phyloP scores from a whole-genome alignment of 2,888 invertebrate species.

The Myathropa florea region DNA sequence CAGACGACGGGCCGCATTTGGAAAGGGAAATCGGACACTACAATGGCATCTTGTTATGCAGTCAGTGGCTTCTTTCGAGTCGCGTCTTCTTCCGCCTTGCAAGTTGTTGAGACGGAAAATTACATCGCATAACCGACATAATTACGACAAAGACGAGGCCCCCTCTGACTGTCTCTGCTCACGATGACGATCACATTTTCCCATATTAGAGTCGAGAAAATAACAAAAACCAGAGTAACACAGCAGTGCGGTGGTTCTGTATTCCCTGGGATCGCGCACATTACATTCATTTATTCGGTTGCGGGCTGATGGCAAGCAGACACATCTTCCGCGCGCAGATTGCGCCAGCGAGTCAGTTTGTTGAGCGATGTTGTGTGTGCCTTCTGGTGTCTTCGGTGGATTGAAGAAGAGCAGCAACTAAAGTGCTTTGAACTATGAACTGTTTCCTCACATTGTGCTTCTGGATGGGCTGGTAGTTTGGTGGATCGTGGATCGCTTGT shows the following conservation, averaged over 20 bases:
- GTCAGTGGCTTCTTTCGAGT: neutral
- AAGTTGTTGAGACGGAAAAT: slow-evolving; percentile 53
- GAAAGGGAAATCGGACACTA: neutral
- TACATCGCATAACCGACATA: slow-evolving; percentile 54
- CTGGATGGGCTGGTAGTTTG: slow-evolving; percentile 36
- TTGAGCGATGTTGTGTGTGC: slow-evolving; percentile 8
- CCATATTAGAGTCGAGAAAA: slow-evolving; percentile 56
- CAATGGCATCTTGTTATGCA: neutral
- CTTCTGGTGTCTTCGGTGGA: neutral
- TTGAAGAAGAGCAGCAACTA: slow-evolving; percentile 54
- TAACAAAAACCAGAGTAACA: slow-evolving; percentile 44
- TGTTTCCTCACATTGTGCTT: slow-evolving; percentile 60
- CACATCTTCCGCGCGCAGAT: slow-evolving; percentile 49
- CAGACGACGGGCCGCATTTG: neutral
- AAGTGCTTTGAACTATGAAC: slow-evolving; percentile 70
- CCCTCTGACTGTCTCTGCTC: neutral
- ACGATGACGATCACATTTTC: slow-evolving; percentile 53
- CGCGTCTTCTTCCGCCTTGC: slow-evolving; percentile 40
- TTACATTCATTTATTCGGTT: slow-evolving; percentile 63
- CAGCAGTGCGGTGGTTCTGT: slow-evolving; percentile 32
- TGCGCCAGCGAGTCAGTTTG: slow-evolving; percentile 31
- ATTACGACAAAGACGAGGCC: slow-evolving; percentile 33
- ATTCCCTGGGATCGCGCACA: slow-evolving; percentile 56
- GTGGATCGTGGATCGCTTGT: slow-evolving; percentile 37
- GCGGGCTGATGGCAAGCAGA: slow-evolving; percentile 8